Evolutionary conservation across 2,888 invertebrate species (phyloP).

Genomic region (Acleris emargana): DNA sequence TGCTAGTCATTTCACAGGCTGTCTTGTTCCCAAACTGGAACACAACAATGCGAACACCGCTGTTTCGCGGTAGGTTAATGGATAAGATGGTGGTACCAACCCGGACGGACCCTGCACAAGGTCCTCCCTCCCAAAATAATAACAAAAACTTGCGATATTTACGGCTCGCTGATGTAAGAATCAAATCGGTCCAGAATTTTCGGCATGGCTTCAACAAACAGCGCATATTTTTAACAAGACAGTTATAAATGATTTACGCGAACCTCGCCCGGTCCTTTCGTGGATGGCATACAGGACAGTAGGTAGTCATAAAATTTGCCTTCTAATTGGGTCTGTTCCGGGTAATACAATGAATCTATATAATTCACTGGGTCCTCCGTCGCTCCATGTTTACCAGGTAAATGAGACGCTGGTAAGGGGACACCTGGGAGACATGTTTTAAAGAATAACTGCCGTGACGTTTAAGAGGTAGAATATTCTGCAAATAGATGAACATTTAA

Average conservation of each 20-base stretch:
- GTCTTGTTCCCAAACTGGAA: too few relatives aligned
- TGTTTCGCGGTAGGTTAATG: too few relatives aligned
- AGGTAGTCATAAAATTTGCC: slow-evolving; percentile 36
- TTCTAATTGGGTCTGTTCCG: slow-evolving; percentile 35
- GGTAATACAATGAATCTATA: slow-evolving; percentile 24
- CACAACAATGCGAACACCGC: too few relatives aligned
- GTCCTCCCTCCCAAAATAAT: too few relatives aligned
- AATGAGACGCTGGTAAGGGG: slow-evolving; percentile 18
- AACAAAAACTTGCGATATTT: too few relatives aligned
- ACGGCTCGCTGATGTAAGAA: too few relatives aligned
- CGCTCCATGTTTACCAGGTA: slow-evolving; percentile 13
- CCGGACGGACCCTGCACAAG: too few relatives aligned
- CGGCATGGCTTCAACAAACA: background rate
- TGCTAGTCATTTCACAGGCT: too few relatives aligned
- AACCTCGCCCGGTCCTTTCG: slow-evolving; percentile 26
- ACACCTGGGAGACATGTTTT: slow-evolving; percentile 18
- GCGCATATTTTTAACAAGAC: slow-evolving; percentile 18
- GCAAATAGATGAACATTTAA: too few relatives aligned
- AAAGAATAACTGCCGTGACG: background rate
- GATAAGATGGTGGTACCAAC: too few relatives aligned
- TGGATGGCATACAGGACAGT: slow-evolving; percentile 35
- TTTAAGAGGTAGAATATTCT: background rate
- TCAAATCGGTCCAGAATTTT: background rate
- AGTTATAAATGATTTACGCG: slow-evolving; percentile 29
- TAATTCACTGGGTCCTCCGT: slow-evolving; percentile 16